Conservation (phyloP, 2,888 invertebrate genomes). For the Gerosis bhagava region DNA sequence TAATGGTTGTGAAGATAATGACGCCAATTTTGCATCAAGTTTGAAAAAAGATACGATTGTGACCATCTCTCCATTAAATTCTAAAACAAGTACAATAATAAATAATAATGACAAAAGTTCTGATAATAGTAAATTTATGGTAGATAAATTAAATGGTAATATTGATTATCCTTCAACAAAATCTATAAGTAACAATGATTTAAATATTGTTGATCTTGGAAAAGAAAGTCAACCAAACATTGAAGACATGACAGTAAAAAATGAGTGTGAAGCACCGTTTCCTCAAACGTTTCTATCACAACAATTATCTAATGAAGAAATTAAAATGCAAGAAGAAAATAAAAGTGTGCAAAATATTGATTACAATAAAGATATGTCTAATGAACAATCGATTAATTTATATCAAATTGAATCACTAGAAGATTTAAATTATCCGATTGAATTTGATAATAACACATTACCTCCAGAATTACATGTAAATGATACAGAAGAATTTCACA, state of each 20-base stretch:
- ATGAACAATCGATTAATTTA: background rate
- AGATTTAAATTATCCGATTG: conserved; percentile 11
- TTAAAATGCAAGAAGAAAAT: background rate
- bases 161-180: too few species aligned
- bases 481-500: background rate
- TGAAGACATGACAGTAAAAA: too few species aligned
- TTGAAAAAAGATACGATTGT: too few species aligned
- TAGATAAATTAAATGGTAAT: too few species aligned
- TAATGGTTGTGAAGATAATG: conserved; percentile 11
- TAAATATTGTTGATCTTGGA: too few species aligned
- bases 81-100: too few species aligned
- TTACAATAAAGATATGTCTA: background rate
- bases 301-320: background rate
- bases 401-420: conserved; percentile 14
- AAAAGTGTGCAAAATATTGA: background rate
- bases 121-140: too few species aligned
- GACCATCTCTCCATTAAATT: too few species aligned
- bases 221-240: too few species aligned
- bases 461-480: background rate
- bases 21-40: conserved; percentile 17
- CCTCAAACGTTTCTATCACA: background rate
- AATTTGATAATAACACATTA: conserved; percentile 17
- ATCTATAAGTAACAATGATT: too few species aligned
- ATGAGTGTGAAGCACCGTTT: too few species aligned
- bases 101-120: too few species aligned